Evolutionary conservation across 2,113 vertebrate genomes (phyloP).

Genomic region (Circaetus cinerascens): DNA sequence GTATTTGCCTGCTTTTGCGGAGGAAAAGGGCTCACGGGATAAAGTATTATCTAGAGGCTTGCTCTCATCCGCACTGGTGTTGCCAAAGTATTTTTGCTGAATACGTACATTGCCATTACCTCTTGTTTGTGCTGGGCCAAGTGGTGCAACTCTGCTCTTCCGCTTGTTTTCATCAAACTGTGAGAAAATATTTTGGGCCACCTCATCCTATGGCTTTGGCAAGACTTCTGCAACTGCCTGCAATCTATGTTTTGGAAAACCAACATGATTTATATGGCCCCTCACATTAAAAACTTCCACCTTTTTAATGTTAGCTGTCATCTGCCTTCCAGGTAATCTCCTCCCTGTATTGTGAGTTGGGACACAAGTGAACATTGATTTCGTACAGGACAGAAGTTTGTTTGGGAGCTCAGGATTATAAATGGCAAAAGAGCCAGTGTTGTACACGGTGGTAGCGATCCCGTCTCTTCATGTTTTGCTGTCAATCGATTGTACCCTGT

Average conservation of each 20-base stretch:
- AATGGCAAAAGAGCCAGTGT: accelerated
- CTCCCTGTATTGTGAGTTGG: accelerated
- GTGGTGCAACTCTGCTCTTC: not conserved
- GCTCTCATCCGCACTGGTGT: not conserved
- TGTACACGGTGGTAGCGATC: accelerated
- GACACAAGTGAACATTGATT: accelerated
- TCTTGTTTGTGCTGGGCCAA: not conserved
- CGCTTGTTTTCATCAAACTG: accelerated
- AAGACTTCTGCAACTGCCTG: not conserved
- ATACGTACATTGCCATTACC: accelerated
- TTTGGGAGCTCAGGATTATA: not conserved
- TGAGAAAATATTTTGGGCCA: not conserved
- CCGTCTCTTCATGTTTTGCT: not conserved
- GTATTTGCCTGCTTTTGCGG: not conserved
- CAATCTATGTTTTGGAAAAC: accelerated
- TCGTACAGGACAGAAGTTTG: no score
- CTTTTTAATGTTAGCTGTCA: accelerated
- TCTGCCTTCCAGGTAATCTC: not conserved
- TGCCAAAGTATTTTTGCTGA: not conserved
- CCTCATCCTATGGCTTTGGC: not conserved
- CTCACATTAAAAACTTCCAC: accelerated
- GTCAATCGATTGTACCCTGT: not conserved
- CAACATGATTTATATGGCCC: accelerated
- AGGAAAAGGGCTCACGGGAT: not conserved
- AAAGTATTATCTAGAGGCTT: not conserved